These are phyloP conservation scores for Bryconaethiops microstoma DNA, from an alignment of 2,797 vertebrate genomes.

Conservation along the genomic window DNA sequence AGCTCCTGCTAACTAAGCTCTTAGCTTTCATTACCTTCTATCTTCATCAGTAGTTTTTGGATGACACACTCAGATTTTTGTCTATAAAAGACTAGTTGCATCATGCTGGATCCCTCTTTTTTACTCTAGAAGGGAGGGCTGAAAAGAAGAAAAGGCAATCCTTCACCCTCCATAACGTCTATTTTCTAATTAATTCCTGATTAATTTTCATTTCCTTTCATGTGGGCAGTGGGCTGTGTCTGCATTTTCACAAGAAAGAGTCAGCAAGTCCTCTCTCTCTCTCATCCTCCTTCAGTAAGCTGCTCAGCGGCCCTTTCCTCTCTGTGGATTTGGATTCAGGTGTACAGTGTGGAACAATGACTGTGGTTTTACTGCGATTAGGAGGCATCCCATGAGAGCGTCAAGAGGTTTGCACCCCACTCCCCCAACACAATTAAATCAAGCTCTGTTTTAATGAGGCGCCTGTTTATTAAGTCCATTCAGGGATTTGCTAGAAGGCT, in stretches of 20 bases:
- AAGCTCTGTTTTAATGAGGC: constrained; percentile 72
- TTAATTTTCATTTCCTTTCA: constrained; percentile 45
- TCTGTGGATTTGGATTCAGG: constrained; percentile 39
- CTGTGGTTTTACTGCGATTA: constrained; percentile 52
- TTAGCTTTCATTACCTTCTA: too few species aligned
- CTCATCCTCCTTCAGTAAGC: neutral
- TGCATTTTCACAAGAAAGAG: constrained; percentile 5
- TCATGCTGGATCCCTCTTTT: neutral
- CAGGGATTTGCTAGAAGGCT: constrained; percentile 71
- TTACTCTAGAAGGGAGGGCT: neutral
- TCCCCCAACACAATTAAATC: constrained; percentile 56
- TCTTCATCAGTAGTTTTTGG: too few species aligned
- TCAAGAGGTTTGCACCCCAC: constrained; percentile 40
- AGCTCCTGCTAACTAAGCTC: too few species aligned
- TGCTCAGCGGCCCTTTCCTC: neutral
- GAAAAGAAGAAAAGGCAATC: neutral
- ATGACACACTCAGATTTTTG: neutral
- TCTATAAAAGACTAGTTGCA: neutral
- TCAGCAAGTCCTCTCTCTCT: neutral
- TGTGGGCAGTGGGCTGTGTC: constrained; percentile 31
- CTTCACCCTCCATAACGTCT: neutral
- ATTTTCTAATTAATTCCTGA: constrained; percentile 47
- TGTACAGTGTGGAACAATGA: constrained; percentile 53
- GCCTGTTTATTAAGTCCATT: constrained; percentile 77
- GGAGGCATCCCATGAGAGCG: constrained; percentile 35